These are phyloP conservation scores for Smittia sp. DNA, from an alignment of 2,888 invertebrate genomes.

Conservation along the genomic window DNA sequence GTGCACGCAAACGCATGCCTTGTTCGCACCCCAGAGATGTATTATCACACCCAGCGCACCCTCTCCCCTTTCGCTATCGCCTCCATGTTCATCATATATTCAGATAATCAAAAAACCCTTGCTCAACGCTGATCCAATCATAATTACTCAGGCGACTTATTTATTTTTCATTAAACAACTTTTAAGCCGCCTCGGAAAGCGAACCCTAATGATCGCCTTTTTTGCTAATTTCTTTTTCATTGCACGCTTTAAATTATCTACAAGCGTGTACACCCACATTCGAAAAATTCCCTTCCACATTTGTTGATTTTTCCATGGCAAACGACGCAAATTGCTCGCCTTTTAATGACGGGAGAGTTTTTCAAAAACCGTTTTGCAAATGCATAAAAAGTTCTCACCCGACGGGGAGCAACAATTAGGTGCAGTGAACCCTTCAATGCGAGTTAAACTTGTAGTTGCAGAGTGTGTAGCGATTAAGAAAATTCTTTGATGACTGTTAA, in stretches of 20 bases:
- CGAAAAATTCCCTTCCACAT: neutral
- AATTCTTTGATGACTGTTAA: too few species aligned
- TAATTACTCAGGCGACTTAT: constrained; percentile 34
- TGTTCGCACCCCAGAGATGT: constrained; percentile 1
- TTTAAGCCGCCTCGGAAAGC: neutral
- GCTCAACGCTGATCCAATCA: constrained; percentile 28
- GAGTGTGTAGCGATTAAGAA: too few species aligned
- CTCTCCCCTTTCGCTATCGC: neutral
- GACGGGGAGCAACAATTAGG: neutral
- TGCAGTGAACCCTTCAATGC: neutral
- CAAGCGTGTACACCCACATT: constrained; percentile 5
- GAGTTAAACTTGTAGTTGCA: too few species aligned
- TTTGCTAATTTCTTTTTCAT: constrained; percentile 40
- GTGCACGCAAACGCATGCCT: neutral
- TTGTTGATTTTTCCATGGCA: constrained; percentile 32
- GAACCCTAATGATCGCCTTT: constrained; percentile 26
- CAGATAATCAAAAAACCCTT: neutral
- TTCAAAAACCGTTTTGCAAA: constrained; percentile 12
- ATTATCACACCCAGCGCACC: neutral
- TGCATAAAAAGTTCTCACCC: neutral
- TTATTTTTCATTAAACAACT: constrained; percentile 38
- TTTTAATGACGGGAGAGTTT: constrained; percentile 8
- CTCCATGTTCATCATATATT: neutral
- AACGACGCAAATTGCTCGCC: neutral
- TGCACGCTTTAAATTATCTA: constrained; percentile 32